Base-by-base conservation (phyloP, 1,140 invertebrate species). In the Drosophila obscura region DNA sequence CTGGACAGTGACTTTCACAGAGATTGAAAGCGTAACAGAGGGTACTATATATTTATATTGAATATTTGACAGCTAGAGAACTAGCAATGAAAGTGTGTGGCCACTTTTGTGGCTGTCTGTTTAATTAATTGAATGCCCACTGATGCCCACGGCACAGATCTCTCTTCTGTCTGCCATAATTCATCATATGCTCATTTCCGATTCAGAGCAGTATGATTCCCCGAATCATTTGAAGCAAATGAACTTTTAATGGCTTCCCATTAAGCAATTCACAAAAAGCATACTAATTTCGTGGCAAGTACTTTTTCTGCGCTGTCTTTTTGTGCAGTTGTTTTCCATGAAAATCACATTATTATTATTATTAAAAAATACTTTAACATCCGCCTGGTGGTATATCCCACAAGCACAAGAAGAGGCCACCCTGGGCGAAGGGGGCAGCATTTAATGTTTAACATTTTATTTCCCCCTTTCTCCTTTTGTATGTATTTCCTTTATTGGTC, bases 301-400 rank as follows among this genome's bases (percentile, higher is more conserved):
- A 1, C 9, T 9, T 2, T 8, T 1, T 3, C 2, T 5, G n/a
- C 28, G 56, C 31, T 19, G 19, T 8, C 24, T 8, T n/a, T 26
- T 46, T 67, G 26, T 28, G 26, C 26, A 6, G 0, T 28, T 28
- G 5, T 24, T 24, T 16, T 43, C 16, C 28, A 11, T 13, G 4
- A 56, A 69, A 58, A 71, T 50, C 67, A 44, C 52, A 58, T 58
- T 58, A 48, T 48, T 48, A 71, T 69, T 71, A 71, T 69, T 71
- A 39, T 39, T 39, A 13, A 69, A 69, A 69, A 71, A 71, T 71
- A 71, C 67, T 71, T 71, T 58, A 26, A 44, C 51, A 53, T 35
- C 11, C 8, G 31, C 31, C 31, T 31, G 31, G 8, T 16, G 16
- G 16, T 16, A 19, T 19, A 31, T 3, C 3, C 28, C 24, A 52